A percentile compares a stretch with the other conserved stretches of the same genome.
phyloP scores from a whole-genome alignment of 2,113 vertebrate species.

The Dolichallabes microphthalmus region DNA sequence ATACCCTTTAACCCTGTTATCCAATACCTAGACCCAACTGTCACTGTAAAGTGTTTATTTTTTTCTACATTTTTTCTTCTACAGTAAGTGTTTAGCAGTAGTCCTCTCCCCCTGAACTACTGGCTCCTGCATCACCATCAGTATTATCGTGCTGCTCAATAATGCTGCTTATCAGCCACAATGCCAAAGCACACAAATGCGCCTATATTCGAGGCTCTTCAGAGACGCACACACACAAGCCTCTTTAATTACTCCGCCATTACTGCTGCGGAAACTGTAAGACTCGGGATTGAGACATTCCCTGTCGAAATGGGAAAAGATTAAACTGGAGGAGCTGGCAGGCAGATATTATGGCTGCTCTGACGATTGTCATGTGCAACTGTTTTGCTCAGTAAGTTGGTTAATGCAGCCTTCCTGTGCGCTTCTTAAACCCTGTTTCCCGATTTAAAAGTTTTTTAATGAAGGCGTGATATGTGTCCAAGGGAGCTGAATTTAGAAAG shows the following conservation, averaged over 20 bases:
- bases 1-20: neutral
- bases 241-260: conserved; percentile 47
- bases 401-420: neutral
- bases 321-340: conserved; percentile 29
- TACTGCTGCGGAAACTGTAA: conserved; percentile 23
- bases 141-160: conserved; percentile 37
- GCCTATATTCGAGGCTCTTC: conserved; percentile 24
- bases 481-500: neutral
- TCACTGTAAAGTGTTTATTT: neutral
- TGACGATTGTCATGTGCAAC: conserved; percentile 15
- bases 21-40: neutral
- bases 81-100: neutral
- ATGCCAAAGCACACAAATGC: conserved; percentile 41
- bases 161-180: conserved; percentile 48
- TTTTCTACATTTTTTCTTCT: neutral
- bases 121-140: conserved; percentile 18
- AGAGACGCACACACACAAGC: conserved; percentile 38
- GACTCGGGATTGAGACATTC: conserved; percentile 42
- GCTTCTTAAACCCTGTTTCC: neutral
- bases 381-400: neutral
- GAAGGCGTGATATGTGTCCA: neutral
- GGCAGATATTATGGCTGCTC: conserved; percentile 16
- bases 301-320: conserved; percentile 33
- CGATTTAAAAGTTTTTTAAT: neutral
- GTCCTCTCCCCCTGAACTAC: neutral